These are phyloP conservation scores for rat (Rattus norvegicus) DNA, from an alignment of 2,113 vertebrate species.

Conservation along the genomic window DNA sequence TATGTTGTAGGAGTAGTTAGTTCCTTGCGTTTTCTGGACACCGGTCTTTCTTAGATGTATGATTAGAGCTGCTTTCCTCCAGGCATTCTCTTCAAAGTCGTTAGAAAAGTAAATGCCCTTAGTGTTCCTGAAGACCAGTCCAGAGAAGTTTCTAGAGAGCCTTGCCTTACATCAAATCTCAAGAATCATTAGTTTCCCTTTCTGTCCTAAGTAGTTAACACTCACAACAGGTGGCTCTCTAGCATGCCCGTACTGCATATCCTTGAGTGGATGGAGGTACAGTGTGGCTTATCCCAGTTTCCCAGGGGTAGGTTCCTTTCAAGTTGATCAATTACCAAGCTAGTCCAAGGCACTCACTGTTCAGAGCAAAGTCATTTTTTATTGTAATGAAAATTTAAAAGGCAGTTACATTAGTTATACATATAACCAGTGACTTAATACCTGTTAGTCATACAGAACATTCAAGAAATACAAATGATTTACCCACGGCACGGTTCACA, in stretches of 20 bases:
- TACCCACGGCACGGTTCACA: slow-evolving; percentile 87
- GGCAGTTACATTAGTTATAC: slow-evolving; percentile 87
- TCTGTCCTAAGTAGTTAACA: too few relatives aligned
- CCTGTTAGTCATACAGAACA: slow-evolving; percentile 88
- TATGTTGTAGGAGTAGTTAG: too few relatives aligned
- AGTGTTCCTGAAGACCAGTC: background rate
- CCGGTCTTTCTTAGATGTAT: background rate
- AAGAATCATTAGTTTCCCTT: background rate
- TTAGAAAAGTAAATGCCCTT: background rate
- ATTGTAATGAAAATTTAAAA: slow-evolving; percentile 89
- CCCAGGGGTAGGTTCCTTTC: background rate
- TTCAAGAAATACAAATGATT: slow-evolving; percentile 87
- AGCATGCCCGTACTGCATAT: accelerated
- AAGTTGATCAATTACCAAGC: background rate
- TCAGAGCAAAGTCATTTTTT: slow-evolving; percentile 84
- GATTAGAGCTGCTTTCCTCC: background rate
- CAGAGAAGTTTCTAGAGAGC: background rate
- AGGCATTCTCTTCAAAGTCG: background rate
- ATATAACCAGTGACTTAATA: slow-evolving; percentile 85
- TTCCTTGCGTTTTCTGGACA: background rate
- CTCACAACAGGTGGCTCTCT: background rate
- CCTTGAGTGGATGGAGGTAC: background rate
- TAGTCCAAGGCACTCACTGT: background rate
- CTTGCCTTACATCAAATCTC: background rate
- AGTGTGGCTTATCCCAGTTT: accelerated